Base-by-base conservation (phyloP, 2,113 vertebrate genomes). In the Gymnorhina tibicen region DNA sequence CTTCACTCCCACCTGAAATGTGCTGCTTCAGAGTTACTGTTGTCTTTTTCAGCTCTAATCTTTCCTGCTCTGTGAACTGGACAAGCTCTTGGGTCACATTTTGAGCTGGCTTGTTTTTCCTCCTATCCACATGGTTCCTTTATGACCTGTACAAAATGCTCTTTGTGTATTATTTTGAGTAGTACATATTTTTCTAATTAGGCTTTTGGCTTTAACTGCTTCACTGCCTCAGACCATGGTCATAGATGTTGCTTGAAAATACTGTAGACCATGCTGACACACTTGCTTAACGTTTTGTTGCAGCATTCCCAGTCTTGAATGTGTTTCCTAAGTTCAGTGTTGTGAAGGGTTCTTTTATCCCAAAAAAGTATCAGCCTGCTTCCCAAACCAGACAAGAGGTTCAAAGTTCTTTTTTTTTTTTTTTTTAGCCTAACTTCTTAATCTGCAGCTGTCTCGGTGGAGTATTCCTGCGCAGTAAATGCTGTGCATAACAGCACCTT, bases 131-230 rank as follows among this genome's bases (percentile, higher is more conserved):
- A 18, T 52, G 46, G 30, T 87, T 95, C 60, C 33, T 67, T 46
- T 70, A 39, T 82, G 81, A 93, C 81, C 60, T 16, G 1, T n/a
- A 95, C 77, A 87, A 67, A 94, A 95, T 64, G 52, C 56, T 81
- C 74, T 91, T 87, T 89, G 56, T 94, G 60, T 81, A 50, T 81
- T 89, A 33, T 87, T 91, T 86, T 89, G 87, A 66, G 64, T 39
- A 17, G 66, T 74, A 46, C 7, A 10, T 91, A 30, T 81, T 97
- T 93, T 95, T 79, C 69, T 75, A 27, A 87, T 89, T 62, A 93
- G 90, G 69, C 62, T 82, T 89, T 89, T 95, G 95, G 77, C 74
- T 78, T 59, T 16, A 8, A 3, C 23, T 78, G 60, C 82, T 79
- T 67, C 47, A 10, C 39, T 39, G 11, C 66, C 56, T 70, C 69